Evolutionary conservation across 2,113 vertebrate genomes (phyloP), one percentile per base, ranked within the genome.

Genomic region (Brachypteracias leptosomus): DNA sequence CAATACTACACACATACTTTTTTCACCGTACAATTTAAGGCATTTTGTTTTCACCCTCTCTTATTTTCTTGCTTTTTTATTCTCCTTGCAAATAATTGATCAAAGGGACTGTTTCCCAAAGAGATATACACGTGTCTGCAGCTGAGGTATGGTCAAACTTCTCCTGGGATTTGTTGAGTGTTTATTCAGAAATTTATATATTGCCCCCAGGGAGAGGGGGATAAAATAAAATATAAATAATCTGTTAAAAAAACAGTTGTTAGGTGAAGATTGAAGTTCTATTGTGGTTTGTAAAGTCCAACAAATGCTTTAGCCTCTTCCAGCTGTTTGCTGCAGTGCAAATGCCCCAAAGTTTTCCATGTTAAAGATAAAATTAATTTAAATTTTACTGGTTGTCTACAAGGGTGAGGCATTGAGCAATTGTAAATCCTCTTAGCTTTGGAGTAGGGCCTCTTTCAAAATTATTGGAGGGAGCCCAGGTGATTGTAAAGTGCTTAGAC

Each of bases 401-500:
- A 86, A 78, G 72, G 42, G 62, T 0, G 42, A 86, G 67, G 72
- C 72, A 71, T 61, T n/a, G 57, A 77, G 26, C 46, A 52, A 47
- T 16, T 86, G 63, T 59, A 81, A 62, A 80, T 59, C 22, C 35
- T 2, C 0, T 55, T 19, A 79, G 68, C 63, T 88, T 89, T 6
- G 0, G 61, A 91, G 44, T 47, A 71, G 67, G 26, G 72, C 72
- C 47, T 94, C 1, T 1, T 88, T 46, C 51, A 55, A 90, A 81
- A 67, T 29, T 26, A 3, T 73, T 44, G 74, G 88, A 86, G 76
- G 54, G 70, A 82, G 84, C 84, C 58, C 77, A 91, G 66, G 16
- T 85, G 52, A 31, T 7, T 68, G 16, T 96, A 94, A 97, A 96
- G 95, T 96, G 95, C 90, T 96, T 95, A 19, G 5, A 78, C 86